Evolutionary conservation across 1,140 invertebrate genomes (phyloP).

Genomic region (Drosophila guanche): DNA sequence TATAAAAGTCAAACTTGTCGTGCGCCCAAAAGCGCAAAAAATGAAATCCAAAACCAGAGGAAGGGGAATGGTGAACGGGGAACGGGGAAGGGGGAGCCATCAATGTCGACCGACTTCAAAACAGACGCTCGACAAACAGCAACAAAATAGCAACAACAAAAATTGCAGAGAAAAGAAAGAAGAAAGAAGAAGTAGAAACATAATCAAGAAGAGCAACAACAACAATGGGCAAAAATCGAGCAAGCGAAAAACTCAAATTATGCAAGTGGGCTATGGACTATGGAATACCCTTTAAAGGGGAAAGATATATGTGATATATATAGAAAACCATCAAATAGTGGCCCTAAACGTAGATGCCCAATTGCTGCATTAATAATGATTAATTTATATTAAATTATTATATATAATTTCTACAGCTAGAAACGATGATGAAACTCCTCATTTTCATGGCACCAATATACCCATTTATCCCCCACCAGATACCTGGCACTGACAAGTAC

Average conservation of each 20-base stretch:
- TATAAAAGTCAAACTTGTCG: constrained; percentile 76
- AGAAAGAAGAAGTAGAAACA: constrained; percentile 5
- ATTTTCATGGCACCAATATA: too few relatives aligned
- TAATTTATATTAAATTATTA: too few relatives aligned
- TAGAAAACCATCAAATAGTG: too few relatives aligned
- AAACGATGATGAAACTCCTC: too few relatives aligned
- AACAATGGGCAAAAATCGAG: constrained; percentile 27
- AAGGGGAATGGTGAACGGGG: too few relatives aligned
- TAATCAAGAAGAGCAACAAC: constrained; percentile 29
- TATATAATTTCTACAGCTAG: too few relatives aligned
- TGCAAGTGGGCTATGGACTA: constrained; percentile 9
- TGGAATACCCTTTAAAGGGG: too few relatives aligned
- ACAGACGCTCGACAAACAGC: constrained; percentile 36
- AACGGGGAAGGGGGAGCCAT: constrained; percentile 45
- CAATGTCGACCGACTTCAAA: constrained; percentile 56
- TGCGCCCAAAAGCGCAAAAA: constrained; percentile 45
- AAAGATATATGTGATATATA: too few relatives aligned
- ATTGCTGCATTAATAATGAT: too few relatives aligned
- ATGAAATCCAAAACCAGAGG: constrained; percentile 26
- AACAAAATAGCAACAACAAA: constrained; percentile 23
- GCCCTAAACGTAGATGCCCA: too few relatives aligned
- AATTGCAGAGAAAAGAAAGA: constrained; percentile 22
- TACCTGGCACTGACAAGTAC: constrained; percentile 4
- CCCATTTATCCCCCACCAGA: too few relatives aligned
- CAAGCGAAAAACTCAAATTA: constrained; percentile 43